phyloP scores from a whole-genome alignment of 1,140 invertebrate genomes.

The Drosophila azteca region DNA sequence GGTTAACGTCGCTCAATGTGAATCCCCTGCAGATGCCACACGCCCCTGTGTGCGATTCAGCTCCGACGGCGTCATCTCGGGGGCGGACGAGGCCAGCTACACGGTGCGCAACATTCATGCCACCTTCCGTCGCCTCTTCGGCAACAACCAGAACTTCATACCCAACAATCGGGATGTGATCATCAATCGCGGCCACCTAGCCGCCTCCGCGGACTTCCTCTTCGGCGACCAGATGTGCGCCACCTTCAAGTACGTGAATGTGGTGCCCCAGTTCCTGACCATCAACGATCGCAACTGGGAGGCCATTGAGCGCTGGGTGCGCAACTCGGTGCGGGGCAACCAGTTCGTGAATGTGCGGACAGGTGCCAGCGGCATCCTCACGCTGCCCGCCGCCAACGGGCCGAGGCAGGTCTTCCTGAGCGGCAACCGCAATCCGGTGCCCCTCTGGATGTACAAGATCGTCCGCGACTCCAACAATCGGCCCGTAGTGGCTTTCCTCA shows the following conservation, averaged over 20 bases:
- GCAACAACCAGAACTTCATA: constrained; percentile 25
- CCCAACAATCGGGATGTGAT: constrained; percentile 29
- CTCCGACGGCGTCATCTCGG: constrained; percentile 30
- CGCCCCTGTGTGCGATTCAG: constrained; percentile 37
- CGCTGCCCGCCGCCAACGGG: neutral
- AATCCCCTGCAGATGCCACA: neutral
- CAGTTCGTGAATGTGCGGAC: constrained; percentile 22
- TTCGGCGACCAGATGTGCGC: constrained; percentile 47
- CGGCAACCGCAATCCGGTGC: constrained; percentile 43
- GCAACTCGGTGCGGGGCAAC: constrained; percentile 19
- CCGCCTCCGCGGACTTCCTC: constrained; percentile 54
- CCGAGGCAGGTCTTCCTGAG: constrained; percentile 24
- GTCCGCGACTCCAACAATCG: constrained; percentile 5
- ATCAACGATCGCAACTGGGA: constrained; percentile 85
- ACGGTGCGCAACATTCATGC: constrained; percentile 9
- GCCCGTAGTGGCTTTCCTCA: constrained; percentile 33
- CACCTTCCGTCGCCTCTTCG: constrained; percentile 35
- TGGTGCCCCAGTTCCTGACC: constrained; percentile 83
- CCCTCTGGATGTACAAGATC: constrained; percentile 52
- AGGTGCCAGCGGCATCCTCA: constrained; percentile 18
- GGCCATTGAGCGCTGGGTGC: constrained; percentile 60
- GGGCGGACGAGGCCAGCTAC: constrained; percentile 36
- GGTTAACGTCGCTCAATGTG: no score
- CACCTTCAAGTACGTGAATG: constrained; percentile 84
- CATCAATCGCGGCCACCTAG: constrained; percentile 50